These are phyloP conservation scores for Micrasema longulum DNA, from an alignment of 1,140 invertebrate genomes.

Conservation along the genomic window DNA sequence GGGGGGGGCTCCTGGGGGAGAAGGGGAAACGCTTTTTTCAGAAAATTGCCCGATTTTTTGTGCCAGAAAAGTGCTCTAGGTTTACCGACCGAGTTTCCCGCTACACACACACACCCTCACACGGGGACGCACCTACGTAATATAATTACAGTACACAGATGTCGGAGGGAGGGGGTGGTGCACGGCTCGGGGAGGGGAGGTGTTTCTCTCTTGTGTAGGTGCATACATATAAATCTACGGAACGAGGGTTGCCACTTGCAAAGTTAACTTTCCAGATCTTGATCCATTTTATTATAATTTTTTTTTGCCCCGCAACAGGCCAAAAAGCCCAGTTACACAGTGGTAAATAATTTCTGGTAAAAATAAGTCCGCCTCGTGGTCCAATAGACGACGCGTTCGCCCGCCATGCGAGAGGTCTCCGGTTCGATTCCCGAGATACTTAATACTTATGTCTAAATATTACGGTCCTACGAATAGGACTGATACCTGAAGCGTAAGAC, in stretches of 20 bases:
- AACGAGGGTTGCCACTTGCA: slow-evolving; percentile 1
- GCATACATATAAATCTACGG: slow-evolving; percentile 7
- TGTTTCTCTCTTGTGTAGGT: not conserved
- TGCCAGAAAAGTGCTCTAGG: slow-evolving; percentile 27
- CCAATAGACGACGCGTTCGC: no score
- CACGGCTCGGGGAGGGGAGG: not conserved
- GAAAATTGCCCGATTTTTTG: slow-evolving; percentile 28
- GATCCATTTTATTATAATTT: no score
- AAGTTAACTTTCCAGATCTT: not conserved
- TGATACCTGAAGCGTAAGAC: no score
- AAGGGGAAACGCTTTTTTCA: not conserved
- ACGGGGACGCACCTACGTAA: not conserved
- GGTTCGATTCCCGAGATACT: no score
- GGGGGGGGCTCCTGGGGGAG: not conserved
- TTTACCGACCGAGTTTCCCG: slow-evolving; percentile 35
- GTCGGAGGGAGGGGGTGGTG: not conserved
- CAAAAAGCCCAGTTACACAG: no score
- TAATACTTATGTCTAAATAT: no score
- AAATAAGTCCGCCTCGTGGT: no score
- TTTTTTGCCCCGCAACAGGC: no score
- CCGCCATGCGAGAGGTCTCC: no score
- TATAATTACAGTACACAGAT: slow-evolving; percentile 1
- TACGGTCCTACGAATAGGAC: no score
- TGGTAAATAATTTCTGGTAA: no score
- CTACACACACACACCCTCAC: no score